Percentiles rank a stretch among this genome's conserved stretches.
Conservation (phyloP, 2,113 vertebrate genomes). For the Psittacula cyanocephala region DNA sequence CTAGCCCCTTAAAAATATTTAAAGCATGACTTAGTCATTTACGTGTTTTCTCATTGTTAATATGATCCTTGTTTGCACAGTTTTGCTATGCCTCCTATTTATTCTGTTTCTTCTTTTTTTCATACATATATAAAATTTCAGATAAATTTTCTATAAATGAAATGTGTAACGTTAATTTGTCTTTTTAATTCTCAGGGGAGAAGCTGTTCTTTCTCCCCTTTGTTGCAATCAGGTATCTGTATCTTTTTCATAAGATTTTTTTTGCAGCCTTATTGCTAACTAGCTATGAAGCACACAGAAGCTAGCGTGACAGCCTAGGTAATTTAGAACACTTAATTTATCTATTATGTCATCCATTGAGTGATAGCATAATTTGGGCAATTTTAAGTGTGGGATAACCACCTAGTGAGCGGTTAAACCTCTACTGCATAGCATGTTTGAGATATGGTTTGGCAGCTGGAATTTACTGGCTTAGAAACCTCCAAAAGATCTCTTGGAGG, state of each 20-base stretch:
- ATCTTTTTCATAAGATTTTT: not conserved
- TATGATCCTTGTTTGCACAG: not conserved
- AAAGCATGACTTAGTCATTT: not conserved
- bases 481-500: not conserved
- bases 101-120: not conserved
- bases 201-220: not conserved
- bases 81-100: not conserved
- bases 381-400: not conserved
- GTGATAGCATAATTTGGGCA: conserved; percentile 31
- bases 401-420: not conserved
- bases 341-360: conserved; percentile 15
- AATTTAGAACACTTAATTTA: conserved; percentile 38
- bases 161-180: not conserved
- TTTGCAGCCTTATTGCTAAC: not conserved
- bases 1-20: not conserved
- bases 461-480: not conserved
- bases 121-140: not conserved
- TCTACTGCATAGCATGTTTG: not conserved
- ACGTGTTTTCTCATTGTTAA: not conserved
- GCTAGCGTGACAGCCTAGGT: not conserved
- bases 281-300: not conserved
- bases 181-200: not conserved
- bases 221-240: not conserved
- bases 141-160: not conserved
- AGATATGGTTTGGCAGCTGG: not conserved